These are phyloP conservation scores for Gopherus flavomarginatus DNA, from an alignment of 2,113 vertebrate species.

Conservation along the genomic window DNA sequence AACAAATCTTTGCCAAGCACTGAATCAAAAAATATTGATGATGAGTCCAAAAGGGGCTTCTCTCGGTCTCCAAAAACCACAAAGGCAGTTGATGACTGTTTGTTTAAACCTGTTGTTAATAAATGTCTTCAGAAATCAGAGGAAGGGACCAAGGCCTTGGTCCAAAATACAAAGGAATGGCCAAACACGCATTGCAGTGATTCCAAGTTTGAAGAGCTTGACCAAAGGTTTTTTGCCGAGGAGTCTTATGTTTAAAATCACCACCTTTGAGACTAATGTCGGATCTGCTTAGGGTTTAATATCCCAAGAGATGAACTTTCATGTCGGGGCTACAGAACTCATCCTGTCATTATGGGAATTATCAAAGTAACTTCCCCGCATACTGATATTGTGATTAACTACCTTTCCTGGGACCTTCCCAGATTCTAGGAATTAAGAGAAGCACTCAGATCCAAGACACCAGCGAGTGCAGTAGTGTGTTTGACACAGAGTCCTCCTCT, in stretches of 20 bases:
- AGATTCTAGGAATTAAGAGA: neutral
- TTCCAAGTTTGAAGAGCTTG: constrained; percentile 83
- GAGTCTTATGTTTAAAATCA: constrained; percentile 81
- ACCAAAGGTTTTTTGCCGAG: constrained; percentile 84
- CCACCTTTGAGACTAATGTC: constrained; percentile 60
- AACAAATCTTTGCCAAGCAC: constrained; percentile 66
- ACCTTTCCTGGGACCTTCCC: neutral
- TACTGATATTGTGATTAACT: constrained; percentile 41
- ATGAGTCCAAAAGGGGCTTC: constrained; percentile 53
- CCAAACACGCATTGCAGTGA: constrained; percentile 79
- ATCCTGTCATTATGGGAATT: neutral
- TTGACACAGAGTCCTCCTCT: constrained; percentile 30
- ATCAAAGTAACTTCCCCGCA: constrained; percentile 12
- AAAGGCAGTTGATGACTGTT: constrained; percentile 67
- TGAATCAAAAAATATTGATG: neutral
- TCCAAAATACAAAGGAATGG: constrained; percentile 78
- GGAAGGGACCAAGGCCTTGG: constrained; percentile 74
- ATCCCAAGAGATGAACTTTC: constrained; percentile 52
- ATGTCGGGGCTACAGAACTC: constrained; percentile 7
- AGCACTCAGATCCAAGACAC: constrained; percentile 30
- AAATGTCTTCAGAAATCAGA: constrained; percentile 68
- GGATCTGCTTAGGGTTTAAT: constrained; percentile 65
- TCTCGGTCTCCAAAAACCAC: constrained; percentile 74
- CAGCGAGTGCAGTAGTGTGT: constrained; percentile 45
- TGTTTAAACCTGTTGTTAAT: constrained; percentile 71